Percentiles rank a stretch among this genome's conserved stretches.
phyloP scores from a whole-genome alignment of 2,888 invertebrate species.

The Apotomis capreana region DNA sequence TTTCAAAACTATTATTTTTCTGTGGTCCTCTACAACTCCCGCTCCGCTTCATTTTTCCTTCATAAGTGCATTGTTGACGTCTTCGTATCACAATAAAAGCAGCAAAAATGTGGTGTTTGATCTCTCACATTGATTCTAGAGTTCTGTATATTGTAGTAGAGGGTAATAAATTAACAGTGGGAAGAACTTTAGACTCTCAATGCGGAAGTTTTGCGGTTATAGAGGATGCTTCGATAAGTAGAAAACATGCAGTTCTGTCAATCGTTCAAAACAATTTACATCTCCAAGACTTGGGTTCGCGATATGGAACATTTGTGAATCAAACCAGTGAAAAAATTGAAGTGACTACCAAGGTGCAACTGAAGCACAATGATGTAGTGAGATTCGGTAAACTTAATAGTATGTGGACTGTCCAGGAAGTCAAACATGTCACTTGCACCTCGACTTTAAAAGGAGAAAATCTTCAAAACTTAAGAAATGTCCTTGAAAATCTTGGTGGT shows the following conservation, averaged over 20 bases:
- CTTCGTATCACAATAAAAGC: neutral
- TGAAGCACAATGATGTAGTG: conserved; percentile 84
- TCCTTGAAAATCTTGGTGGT: conserved; percentile 85
- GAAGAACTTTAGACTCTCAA: conserved; percentile 81
- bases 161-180: conserved; percentile 79
- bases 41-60: neutral
- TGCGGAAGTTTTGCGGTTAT: conserved; percentile 86
- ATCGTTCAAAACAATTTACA: conserved; percentile 66
- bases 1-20: too few relatives aligned
- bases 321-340: conserved; percentile 71
- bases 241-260: conserved; percentile 87
- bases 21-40: neutral
- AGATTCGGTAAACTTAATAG: conserved; percentile 88
- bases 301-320: conserved; percentile 89
- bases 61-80: neutral
- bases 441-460: conserved; percentile 85
- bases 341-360: conserved; percentile 64
- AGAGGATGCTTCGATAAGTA: conserved; percentile 90
- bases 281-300: conserved; percentile 85
- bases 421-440: conserved; percentile 82
- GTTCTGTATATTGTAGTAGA: conserved; percentile 70
- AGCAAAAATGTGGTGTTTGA: conserved; percentile 72
- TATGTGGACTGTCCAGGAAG: conserved; percentile 82
- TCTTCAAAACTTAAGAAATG: conserved; percentile 74
- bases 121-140: conserved; percentile 64